Evolutionary conservation across 2,113 vertebrate species (phyloP), one percentile per base, ranked within the genome.

Genomic region (Anarhynchus alexandrinus): DNA sequence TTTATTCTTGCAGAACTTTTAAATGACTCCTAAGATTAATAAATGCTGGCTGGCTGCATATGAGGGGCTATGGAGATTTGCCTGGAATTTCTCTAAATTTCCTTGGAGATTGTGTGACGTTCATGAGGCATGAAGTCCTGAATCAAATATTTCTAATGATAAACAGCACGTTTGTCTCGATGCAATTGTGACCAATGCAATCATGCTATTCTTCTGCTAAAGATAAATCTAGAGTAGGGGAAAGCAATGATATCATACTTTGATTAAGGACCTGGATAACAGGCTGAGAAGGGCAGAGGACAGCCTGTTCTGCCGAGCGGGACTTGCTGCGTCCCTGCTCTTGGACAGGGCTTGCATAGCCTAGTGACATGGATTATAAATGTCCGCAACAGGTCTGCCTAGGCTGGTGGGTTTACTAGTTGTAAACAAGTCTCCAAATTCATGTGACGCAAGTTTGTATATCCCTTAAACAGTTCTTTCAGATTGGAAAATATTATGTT

Each of bases 391-490:
- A 85, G 47, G 14, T 57, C 86, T 91, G 70, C 47, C 69, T 29
- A 4, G 65, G 47, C 69, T 78, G 36, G 79, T 77, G 58, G 32
- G 20, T 12, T 73, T 54, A 19, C 51, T 51, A 34, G 8, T 27
- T 30, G 65, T 78, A 84, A 96, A 87, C 69, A 85, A 61, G 32
- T 14, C 49, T 40, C 73, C 72, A 84, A 25, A 67, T 10, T 29
- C 51, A 32, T 0, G 0, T 81, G 59, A 62, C 0, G 0, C 29
- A 49, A 55, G 32, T 49, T 34, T 22, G n/a, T 64, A 1, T 64
- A n/a, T 49, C 67, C 23, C 36, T 42, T n/a, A 40, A 79, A 69
- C 42, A 34, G 42, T 61, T 86, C 67, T 21, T 36, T 88, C 43
- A 19, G 34, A 4, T 7, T 36, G 49, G n/a, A 62, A 79, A 21